Base-by-base conservation (phyloP, 2,113 vertebrate species). In the Saccopteryx leptura region DNA sequence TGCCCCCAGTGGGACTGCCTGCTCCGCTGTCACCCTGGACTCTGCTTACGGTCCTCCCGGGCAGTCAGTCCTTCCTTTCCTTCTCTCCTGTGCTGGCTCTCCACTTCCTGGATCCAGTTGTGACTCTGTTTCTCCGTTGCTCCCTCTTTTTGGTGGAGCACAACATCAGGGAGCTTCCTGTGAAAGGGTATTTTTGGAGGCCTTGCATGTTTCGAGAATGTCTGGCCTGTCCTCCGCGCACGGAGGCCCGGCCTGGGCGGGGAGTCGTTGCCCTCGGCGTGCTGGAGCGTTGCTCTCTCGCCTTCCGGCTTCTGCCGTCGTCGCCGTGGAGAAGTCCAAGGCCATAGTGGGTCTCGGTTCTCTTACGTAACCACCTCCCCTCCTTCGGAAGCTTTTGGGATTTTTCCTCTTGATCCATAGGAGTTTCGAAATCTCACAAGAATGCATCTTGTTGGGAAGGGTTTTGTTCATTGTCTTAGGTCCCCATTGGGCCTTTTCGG, bases 321-420 rank as follows among this genome's bases (percentile, higher is more conserved):
- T 7, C 23, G 23, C 48, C 65, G 33, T 19, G 72, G 83, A 33
- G 78, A 76, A 79, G 65, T 21, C 56, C 28, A 15, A 69, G n/a
- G 4, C 66, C 12, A 19, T 5, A 75, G 3, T 3, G 69, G 72
- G 28, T 63, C 54, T 88, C 15, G 19, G 24, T 24, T 24, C 56
- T 58, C 56, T 26, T 61, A 19, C 63, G 8, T 87, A 50, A 85
- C 54, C 13, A 21, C 48, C n/a, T 5, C 33, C 58, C 26, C 5
- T 7, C 4, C 21, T 58, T 75, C 72, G 88, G 69, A 94, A 90
- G 56, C 52, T 60, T 92, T 84, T 83, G 66, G 84, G 50, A 63
- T 88, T 90, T 88, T 79, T 68, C 17, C 17, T 26, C 52, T 81
- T 52, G 75, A 33, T 24, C 61, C 52, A 54, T 21, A 94, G 48